phyloP scores from a whole-genome alignment of 2,888 invertebrate genomes.

The Diogma glabrata region DNA sequence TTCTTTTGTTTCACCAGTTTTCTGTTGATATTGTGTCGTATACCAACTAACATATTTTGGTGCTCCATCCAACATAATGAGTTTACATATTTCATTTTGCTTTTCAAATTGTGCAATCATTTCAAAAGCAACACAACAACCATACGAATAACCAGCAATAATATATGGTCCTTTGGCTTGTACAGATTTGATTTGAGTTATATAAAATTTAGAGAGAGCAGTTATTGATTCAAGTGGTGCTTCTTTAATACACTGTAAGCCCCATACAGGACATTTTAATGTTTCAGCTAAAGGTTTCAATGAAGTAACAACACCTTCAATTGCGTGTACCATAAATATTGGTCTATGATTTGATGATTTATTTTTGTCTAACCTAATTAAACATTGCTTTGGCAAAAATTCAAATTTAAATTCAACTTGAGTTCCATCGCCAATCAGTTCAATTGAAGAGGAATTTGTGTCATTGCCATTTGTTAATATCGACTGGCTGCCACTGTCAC shows the following conservation, averaged over 20 bases:
- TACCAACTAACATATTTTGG: constrained; percentile 70
- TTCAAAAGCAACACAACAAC: constrained; percentile 88
- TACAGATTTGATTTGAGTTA: constrained; percentile 57
- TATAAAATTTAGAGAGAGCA: constrained; percentile 60
- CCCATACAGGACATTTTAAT: constrained; percentile 67
- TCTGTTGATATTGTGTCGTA: constrained; percentile 49
- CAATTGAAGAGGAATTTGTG: constrained; percentile 26
- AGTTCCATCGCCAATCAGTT: constrained; percentile 35
- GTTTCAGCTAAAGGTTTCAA: constrained; percentile 59
- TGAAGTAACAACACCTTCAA: constrained; percentile 72
- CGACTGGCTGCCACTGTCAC: constrained; percentile 22
- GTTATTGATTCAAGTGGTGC: constrained; percentile 62
- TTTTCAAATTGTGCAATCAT: constrained; percentile 78
- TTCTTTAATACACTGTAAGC: constrained; percentile 74
- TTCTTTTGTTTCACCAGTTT: constrained; percentile 35
- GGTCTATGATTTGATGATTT: constrained; percentile 37
- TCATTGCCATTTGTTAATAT: constrained; percentile 19
- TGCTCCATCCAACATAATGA: constrained; percentile 83
- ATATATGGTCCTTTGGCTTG: constrained; percentile 78
- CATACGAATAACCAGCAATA: constrained; percentile 91
- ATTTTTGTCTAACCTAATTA: constrained; percentile 46
- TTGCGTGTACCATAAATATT: constrained; percentile 67
- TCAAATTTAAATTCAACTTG: constrained; percentile 47
- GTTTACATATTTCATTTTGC: constrained; percentile 31
- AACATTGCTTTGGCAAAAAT: constrained; percentile 63